These are phyloP conservation scores for Nesoenas mayeri DNA, from an alignment of 2,113 vertebrate species.

Conservation along the genomic window DNA sequence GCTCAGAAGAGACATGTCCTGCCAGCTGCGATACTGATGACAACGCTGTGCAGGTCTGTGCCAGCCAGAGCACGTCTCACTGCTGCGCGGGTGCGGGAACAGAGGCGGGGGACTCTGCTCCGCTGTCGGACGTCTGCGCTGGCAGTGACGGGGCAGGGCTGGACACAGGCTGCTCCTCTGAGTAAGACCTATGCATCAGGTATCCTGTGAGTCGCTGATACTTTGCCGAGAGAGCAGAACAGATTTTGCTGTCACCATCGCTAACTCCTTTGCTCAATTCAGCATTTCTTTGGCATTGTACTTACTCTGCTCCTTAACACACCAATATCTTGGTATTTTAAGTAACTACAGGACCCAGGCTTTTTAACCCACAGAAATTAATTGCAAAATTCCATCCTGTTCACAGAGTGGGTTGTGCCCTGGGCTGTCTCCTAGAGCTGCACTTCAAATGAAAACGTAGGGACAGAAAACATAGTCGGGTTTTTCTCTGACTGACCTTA, in stretches of 20 bases:
- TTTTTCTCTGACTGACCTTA: slow-evolving; percentile 9
- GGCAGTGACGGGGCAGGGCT: neutral
- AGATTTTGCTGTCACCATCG: neutral
- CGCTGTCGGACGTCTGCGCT: accelerated
- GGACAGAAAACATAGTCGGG: neutral
- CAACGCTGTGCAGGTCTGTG: neutral
- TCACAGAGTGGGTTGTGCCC: neutral
- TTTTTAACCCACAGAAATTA: neutral
- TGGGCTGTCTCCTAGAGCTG: neutral
- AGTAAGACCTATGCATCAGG: neutral
- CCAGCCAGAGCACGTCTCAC: neutral
- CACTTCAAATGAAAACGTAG: neutral
- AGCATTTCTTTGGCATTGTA: neutral
- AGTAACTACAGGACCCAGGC: neutral
- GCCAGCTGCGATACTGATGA: neutral
- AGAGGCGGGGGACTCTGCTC: neutral
- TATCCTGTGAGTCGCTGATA: neutral
- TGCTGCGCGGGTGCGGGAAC: neutral
- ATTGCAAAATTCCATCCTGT: neutral
- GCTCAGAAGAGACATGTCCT: neutral
- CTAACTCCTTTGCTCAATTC: neutral
- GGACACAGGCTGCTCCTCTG: neutral
- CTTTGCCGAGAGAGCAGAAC: neutral
- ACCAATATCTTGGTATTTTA: neutral
- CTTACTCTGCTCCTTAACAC: slow-evolving; percentile 20